Percentiles rank a stretch among this genome's conserved stretches.
These are phyloP conservation scores for Pangasius macronema DNA, from an alignment of 2,797 vertebrate genomes.

Conservation along the genomic window DNA sequence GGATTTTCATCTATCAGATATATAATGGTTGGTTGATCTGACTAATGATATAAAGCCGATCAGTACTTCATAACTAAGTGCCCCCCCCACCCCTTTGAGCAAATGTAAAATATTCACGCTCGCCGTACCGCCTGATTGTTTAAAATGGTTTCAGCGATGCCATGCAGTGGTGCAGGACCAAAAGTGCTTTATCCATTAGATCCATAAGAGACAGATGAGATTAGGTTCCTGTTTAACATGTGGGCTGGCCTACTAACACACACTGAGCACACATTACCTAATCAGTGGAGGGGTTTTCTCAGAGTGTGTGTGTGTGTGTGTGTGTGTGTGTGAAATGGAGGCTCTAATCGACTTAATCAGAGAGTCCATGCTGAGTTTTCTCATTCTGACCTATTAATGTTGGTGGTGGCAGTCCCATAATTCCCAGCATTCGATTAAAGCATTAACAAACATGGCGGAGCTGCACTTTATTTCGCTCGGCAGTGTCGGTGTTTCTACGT, in stretches of 20 bases:
- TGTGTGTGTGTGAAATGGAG: background rate
- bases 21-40: background rate
- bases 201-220: background rate
- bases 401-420: background rate
- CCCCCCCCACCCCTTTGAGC: background rate
- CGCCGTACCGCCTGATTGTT: background rate
- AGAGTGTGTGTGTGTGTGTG: background rate
- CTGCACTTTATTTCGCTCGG: background rate
- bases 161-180: background rate
- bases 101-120: background rate
- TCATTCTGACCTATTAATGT: background rate
- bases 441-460: background rate
- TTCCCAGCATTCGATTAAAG: background rate
- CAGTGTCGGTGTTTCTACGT: background rate
- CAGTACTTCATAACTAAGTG: slow-evolving; percentile 6
- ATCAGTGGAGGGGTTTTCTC: background rate
- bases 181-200: background rate
- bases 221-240: background rate
- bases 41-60: background rate
- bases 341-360: background rate
- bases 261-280: background rate
- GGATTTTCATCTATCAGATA: slow-evolving; percentile 3
- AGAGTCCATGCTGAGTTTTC: background rate
- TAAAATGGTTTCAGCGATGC: background rate
- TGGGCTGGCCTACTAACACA: background rate